Percentiles rank a stretch among this genome's conserved stretches.
phyloP scores from a whole-genome alignment of 2,888 invertebrate genomes.

The Tholera decimalis region DNA sequence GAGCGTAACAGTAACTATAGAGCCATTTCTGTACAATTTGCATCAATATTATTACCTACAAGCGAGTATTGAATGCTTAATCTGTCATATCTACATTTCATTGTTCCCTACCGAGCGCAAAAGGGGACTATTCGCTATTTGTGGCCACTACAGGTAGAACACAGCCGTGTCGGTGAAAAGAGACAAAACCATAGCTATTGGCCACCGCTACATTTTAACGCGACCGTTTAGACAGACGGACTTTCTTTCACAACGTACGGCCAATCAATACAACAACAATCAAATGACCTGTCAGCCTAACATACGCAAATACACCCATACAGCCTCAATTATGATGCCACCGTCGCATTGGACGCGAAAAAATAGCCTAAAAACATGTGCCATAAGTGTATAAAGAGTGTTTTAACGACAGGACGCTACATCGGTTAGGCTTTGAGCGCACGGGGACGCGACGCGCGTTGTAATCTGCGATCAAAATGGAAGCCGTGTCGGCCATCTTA shows the following conservation, averaged over 20 bases:
- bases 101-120: slow-evolving; percentile 48
- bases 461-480: slow-evolving; percentile 91
- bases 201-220: slow-evolving; percentile 79
- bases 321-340: slow-evolving; percentile 69
- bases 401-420: slow-evolving; percentile 80
- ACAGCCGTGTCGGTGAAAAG: slow-evolving; percentile 69
- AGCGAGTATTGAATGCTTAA: slow-evolving; percentile 35
- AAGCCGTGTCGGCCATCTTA: slow-evolving; percentile 90
- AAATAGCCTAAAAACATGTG: slow-evolving; percentile 90
- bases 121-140: slow-evolving; percentile 40
- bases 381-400: slow-evolving; percentile 84
- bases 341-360: slow-evolving; percentile 87
- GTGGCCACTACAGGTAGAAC: slow-evolving; percentile 69
- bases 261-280: slow-evolving; percentile 86
- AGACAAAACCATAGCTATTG: slow-evolving; percentile 81
- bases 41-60: slow-evolving; percentile 15
- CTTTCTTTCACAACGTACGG: slow-evolving; percentile 75
- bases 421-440: slow-evolving; percentile 87
- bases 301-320: slow-evolving; percentile 62
- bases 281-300: slow-evolving; percentile 53
- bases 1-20: background rate
- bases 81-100: slow-evolving; percentile 49
- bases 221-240: slow-evolving; percentile 76
- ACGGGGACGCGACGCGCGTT: slow-evolving; percentile 83
- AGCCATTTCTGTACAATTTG: slow-evolving; percentile 18